Evolutionary conservation across 2,113 vertebrate species (phyloP), one percentile per base, ranked within the genome.

Genomic region (Ptychochromis oligacanthus): DNA sequence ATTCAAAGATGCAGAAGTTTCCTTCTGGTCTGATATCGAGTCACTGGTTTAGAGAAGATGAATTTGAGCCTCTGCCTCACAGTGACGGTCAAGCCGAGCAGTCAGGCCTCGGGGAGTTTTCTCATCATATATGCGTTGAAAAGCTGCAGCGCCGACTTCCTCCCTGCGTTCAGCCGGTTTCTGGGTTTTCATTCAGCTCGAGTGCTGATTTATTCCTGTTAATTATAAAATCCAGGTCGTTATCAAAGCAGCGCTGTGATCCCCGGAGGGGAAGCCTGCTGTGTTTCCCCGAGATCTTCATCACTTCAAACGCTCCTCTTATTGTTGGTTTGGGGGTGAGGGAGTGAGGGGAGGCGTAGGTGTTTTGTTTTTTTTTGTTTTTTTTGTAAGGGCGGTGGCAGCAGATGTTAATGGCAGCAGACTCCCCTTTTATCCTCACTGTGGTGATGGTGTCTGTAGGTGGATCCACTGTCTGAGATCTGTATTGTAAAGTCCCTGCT

Each of bases 191-290:
- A 2, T 78, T 76, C 17, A 24, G 20, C 40, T 15, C 38, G 3
- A 28, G 40, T 40, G 70, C 64, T 82, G n/a, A 85, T 88, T 88
- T 86, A 86, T 92, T 87, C 84, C 43, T 70, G 54, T 82, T 86
- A 87, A 79, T 83, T 83, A 75, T 90, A 62, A 83, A 88, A 89
- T 90, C 84, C 86, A 87, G 87, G 86, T 88, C 91, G 82, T 79
- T 83, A 91, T 90, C 88, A 89, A 91, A 86, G 84, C 75, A 0
- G 57, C 54, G 28, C 78, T 0, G 34, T 15, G 22, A 49, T n/a
- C 74, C 84, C 83, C 56, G 8, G 58, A 57, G 84, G 77, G 38
- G 28, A 20, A 7, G 52, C 62, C 75, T 0, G 75, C 85, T 38
- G 28, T 0, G 22, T 40, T 7, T 59, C 77, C 57, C 24, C 34